These are phyloP conservation scores for Sceloporus tristichus DNA, from an alignment of 2,113 vertebrate species.

Conservation along the genomic window DNA sequence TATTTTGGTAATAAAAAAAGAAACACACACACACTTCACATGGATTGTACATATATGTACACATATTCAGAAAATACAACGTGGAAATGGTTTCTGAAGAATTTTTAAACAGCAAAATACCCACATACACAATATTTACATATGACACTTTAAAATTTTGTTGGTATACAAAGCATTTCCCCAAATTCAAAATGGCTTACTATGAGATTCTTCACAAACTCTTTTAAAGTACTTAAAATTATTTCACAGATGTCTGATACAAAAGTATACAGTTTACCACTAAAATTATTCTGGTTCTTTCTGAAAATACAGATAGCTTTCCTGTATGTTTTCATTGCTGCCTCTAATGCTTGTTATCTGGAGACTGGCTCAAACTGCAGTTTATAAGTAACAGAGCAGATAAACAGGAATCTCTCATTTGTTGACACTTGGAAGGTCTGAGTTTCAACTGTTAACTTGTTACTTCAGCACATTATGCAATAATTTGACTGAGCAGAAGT, in stretches of 20 bases:
- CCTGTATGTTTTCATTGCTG: neutral
- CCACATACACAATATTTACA: neutral
- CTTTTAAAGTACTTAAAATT: neutral
- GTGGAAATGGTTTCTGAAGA: neutral
- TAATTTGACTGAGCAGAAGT: conserved; percentile 9
- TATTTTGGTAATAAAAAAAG: too few species aligned
- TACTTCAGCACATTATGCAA: conserved; percentile 19
- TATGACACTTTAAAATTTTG: neutral
- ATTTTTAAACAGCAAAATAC: neutral
- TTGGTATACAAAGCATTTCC: neutral
- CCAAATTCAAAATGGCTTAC: neutral
- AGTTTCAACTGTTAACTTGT: conserved; percentile 27
- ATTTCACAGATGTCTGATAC: neutral
- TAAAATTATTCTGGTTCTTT: neutral
- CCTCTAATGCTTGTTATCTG: conserved; percentile 20
- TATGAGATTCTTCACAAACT: neutral
- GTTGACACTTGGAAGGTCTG: conserved; percentile 24
- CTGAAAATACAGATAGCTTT: conserved; percentile 1
- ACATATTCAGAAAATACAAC: neutral
- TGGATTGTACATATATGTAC: neutral
- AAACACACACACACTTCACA: neutral
- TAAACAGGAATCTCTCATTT: conserved; percentile 35
- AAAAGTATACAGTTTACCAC: neutral
- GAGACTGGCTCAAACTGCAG: conserved; percentile 8
- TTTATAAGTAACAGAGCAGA: conserved; percentile 35